Conservation (phyloP, 2,113 vertebrate genomes). For the Platichthys stellatus region DNA sequence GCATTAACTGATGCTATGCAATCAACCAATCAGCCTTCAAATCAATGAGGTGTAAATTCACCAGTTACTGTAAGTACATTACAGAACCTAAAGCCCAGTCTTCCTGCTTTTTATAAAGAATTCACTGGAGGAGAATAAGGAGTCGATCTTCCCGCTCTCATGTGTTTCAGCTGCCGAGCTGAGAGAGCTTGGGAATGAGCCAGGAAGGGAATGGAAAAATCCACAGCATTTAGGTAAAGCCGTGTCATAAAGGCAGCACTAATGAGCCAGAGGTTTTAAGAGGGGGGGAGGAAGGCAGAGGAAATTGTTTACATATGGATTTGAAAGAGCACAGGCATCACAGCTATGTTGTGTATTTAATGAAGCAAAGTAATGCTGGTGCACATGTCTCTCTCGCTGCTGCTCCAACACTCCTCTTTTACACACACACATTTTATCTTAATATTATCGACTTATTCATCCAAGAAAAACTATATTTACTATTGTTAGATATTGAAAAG, state of each 20-base stretch:
- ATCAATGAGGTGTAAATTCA: conserved; percentile 13
- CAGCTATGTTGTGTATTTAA: conserved; percentile 70
- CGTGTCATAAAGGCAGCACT: conserved; percentile 79
- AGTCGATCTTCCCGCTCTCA: not conserved
- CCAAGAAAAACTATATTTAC: not conserved
- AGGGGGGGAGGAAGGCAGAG: conserved; percentile 54
- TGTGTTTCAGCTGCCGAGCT: conserved; percentile 48
- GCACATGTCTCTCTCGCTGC: conserved; percentile 26
- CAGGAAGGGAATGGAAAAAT: conserved; percentile 79
- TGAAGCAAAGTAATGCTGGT: conserved; percentile 56
- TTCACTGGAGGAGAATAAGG: conserved; percentile 38
- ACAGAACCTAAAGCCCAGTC: not conserved
- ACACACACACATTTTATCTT: conserved; percentile 14
- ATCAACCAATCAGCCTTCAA: not conserved
- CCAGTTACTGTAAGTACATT: not conserved
- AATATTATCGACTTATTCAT: conserved; percentile 7
- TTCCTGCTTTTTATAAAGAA: not conserved
- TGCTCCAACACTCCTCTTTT: not conserved
- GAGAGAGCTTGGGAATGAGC: conserved; percentile 40
- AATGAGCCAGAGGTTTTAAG: conserved; percentile 80
- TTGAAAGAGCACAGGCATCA: conserved; percentile 76
- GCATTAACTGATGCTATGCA: not conserved
- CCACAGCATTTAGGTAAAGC: conserved; percentile 79
- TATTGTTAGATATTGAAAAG: not conserved
- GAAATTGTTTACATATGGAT: conserved; percentile 83